Percentiles rank a stretch among this genome's conserved stretches.
phyloP scores from a whole-genome alignment of 2,888 invertebrate species.

The Agrochola lota region DNA sequence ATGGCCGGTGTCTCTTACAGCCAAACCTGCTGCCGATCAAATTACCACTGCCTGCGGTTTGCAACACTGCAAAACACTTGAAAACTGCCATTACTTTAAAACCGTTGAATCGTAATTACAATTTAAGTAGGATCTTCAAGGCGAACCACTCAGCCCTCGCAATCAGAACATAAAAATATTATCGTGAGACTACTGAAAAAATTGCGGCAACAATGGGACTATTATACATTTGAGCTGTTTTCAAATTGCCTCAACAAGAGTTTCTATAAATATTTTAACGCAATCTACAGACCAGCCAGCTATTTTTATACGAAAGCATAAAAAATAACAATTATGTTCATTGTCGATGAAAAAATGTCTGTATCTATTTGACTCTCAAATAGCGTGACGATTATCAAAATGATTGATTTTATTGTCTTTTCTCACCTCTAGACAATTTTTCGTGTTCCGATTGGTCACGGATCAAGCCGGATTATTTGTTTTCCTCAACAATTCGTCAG shows the following conservation, averaged over 20 bases:
- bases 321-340: conserved; percentile 42
- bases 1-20: conserved; percentile 77
- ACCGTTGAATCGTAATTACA: conserved; percentile 44
- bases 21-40: conserved; percentile 65
- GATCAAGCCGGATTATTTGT: conserved; percentile 48
- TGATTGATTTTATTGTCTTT: conserved; percentile 36
- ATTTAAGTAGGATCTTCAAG: conserved; percentile 63
- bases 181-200: conserved; percentile 60
- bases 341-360: conserved; percentile 39
- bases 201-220: conserved; percentile 52
- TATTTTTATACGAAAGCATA: conserved; percentile 34
- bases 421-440: conserved; percentile 41
- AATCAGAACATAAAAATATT: conserved; percentile 58
- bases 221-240: conserved; percentile 56
- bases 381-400: conserved; percentile 24
- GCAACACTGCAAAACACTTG: conserved; percentile 58
- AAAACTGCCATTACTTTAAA: conserved; percentile 40
- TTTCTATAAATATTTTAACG: conserved; percentile 53
- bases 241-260: conserved; percentile 42
- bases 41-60: conserved; percentile 74
- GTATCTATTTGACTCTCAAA: conserved; percentile 27
- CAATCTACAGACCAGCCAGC: conserved; percentile 23
- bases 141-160: conserved; percentile 47
- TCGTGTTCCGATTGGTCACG: conserved; percentile 45
- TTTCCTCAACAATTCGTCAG: conserved; percentile 45